Evolutionary conservation across 35 echinoderm and acorn worm species (phyloP), one percentile per base, ranked within the genome.

Genomic region (Chiridota heheva): DNA sequence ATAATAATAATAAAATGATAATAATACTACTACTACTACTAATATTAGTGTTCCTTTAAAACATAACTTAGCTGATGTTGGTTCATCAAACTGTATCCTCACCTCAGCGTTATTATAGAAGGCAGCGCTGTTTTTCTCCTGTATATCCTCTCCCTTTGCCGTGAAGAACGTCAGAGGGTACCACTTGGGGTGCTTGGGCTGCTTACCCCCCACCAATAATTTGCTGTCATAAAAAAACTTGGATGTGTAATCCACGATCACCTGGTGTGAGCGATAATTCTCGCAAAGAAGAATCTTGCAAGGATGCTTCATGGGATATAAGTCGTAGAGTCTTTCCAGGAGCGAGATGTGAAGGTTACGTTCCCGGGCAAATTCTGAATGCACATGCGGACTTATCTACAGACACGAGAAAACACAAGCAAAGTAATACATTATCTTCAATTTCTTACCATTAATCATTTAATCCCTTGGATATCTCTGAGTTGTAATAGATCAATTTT

Each of bases 91-190:
- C 17, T 53, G 10, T 1, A 8, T 2, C 15, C 66, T 85, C 62
- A 95, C 95, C 95, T 98, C 95, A 28, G 95, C 84, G 72, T 92
- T 98, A 48, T 98, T 98, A 57, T 92, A 98, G 38, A 85, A 98
- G 1, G 95, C 71, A 13, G 87, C 92, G 67, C 95, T 98, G 73
- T 98, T 98, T 81, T 91, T 98, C 63, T 98, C 95, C 57, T 98
- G 95, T 6, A 98, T 56, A 29, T 98, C 95, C 89, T 98, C 95
- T 32, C 95, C 95, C 44, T 89, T 87, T 8, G 95, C 89, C 13
- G 95, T 98, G 81, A 88, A 98, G 72, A 98, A 98, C 0, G 95
- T 88, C 80, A 98, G 63, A 7, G 95, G 89, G 44, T 92, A 88
- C 56, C 73, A 92, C 55, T 84, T 88, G 15, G 67, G 70, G 63